phyloP scores from a whole-genome alignment of 1,140 invertebrate species.

The Scaptomyza hsui region DNA sequence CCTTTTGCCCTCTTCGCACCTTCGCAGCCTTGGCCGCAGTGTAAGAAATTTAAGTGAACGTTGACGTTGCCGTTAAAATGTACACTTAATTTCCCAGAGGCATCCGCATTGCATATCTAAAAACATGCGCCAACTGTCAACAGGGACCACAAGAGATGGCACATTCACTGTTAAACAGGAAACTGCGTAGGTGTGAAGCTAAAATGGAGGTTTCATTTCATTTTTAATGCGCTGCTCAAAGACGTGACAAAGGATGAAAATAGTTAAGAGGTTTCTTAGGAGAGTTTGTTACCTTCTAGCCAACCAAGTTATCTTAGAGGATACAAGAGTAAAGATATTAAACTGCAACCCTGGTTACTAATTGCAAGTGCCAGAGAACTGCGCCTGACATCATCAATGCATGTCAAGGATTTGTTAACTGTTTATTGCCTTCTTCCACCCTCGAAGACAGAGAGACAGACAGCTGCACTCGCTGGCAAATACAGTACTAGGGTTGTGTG shows the following conservation, averaged over 20 bases:
- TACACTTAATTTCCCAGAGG: conserved; percentile 74
- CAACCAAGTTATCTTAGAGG: too few relatives aligned
- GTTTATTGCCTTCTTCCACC: not conserved
- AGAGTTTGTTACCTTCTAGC: too few relatives aligned
- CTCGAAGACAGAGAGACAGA: not conserved
- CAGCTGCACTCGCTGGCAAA: not conserved
- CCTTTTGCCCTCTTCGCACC: conserved; percentile 3
- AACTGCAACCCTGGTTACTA: conserved; percentile 4
- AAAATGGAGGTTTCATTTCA: conserved; percentile 31
- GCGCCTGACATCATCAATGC: conserved; percentile 22
- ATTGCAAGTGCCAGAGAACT: conserved; percentile 16
- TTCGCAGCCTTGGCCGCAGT: conserved; percentile 29
- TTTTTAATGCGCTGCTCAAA: conserved; percentile 26
- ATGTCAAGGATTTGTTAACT: conserved; percentile 7
- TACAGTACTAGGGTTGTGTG: not conserved
- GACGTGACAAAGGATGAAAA: not conserved
- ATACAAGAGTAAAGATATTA: too few relatives aligned
- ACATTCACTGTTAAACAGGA: not conserved
- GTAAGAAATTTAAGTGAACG: conserved; percentile 51
- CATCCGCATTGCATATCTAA: conserved; percentile 70
- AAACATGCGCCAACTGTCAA: conserved; percentile 49
- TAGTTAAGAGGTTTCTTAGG: not conserved
- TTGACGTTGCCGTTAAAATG: conserved; percentile 53
- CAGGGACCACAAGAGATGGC: conserved; percentile 22
- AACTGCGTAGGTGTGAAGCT: conserved; percentile 50